phyloP scores from a whole-genome alignment of 1,140 invertebrate species.

The Oscheius sp. region DNA sequence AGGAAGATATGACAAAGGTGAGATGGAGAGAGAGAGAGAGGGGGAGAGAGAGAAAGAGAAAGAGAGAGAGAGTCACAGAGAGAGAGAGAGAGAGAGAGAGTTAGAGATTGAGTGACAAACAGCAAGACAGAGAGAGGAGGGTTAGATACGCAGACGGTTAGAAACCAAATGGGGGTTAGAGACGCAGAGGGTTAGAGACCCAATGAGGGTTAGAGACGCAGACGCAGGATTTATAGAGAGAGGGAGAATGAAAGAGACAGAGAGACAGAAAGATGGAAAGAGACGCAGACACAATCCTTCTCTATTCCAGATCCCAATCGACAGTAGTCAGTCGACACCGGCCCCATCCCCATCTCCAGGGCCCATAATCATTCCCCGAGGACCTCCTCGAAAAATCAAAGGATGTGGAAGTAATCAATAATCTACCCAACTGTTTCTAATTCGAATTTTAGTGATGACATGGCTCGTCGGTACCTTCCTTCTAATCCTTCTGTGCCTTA shows the following conservation, averaged over 20 bases:
- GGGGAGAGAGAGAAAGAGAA: not conserved
- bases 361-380: slow-evolving; percentile 4
- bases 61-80: not conserved
- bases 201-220: too few relatives aligned
- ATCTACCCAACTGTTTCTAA: not conserved
- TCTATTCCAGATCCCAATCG: not conserved
- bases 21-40: too few relatives aligned
- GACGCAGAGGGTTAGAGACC: too few relatives aligned
- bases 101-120: too few relatives aligned
- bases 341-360: not conserved
- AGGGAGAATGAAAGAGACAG: slow-evolving; percentile 3
- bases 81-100: too few relatives aligned
- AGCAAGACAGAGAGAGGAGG: too few relatives aligned
- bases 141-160: too few relatives aligned
- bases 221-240: not conserved
- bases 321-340: not conserved
- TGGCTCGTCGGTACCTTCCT: slow-evolving; percentile 56
- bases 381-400: not conserved
- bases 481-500: slow-evolving; percentile 51
- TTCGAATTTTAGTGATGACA: slow-evolving; percentile 41
- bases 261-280: too few relatives aligned
- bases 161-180: too few relatives aligned
- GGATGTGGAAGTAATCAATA: slow-evolving; percentile 9
- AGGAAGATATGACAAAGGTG: slow-evolving; percentile 13
- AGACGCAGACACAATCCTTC: slow-evolving; percentile 4